Evolutionary conservation across 2,888 invertebrate genomes (phyloP).

Genomic region (Diaprepes abbreviatus): DNA sequence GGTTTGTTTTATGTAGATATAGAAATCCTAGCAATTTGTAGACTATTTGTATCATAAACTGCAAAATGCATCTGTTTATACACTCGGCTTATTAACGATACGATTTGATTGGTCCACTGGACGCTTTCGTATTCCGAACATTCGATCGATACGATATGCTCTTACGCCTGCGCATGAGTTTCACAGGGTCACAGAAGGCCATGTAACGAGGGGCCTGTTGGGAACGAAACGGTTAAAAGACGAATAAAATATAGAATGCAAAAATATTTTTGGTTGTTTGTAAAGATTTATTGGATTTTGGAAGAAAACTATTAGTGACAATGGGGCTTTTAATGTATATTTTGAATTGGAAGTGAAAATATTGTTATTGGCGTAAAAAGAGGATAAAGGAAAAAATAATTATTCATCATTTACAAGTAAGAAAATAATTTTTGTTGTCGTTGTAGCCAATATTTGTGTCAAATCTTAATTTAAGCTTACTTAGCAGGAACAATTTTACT

Average conservation of each 20-base stretch:
- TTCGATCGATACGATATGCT: conserved; percentile 60
- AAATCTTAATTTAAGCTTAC: too few relatives aligned
- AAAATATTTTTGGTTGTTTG: conserved; percentile 15
- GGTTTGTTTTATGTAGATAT: neutral
- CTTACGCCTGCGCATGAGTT: conserved; percentile 55
- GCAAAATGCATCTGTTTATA: conserved; percentile 43
- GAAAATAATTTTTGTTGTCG: too few relatives aligned
- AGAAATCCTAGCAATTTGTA: neutral
- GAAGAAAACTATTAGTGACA: too few relatives aligned
- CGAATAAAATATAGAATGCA: neutral
- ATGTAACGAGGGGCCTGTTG: conserved; percentile 44
- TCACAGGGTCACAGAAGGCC: conserved; percentile 63
- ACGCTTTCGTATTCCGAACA: conserved; percentile 54
- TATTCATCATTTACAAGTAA: too few relatives aligned
- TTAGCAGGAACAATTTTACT: too few relatives aligned
- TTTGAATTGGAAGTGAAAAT: too few relatives aligned
- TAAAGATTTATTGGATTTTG: neutral
- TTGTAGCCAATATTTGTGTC: too few relatives aligned
- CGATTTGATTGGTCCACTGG: conserved; percentile 53
- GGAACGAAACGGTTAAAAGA: conserved; percentile 20
- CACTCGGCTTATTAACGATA: conserved; percentile 39
- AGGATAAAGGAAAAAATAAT: too few relatives aligned
- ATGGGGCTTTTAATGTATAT: too few relatives aligned
- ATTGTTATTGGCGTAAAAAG: too few relatives aligned
- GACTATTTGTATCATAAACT: neutral